Evolutionary conservation across 2,888 invertebrate genomes (phyloP).

Genomic region (Thecocarcelia acutangulata): DNA sequence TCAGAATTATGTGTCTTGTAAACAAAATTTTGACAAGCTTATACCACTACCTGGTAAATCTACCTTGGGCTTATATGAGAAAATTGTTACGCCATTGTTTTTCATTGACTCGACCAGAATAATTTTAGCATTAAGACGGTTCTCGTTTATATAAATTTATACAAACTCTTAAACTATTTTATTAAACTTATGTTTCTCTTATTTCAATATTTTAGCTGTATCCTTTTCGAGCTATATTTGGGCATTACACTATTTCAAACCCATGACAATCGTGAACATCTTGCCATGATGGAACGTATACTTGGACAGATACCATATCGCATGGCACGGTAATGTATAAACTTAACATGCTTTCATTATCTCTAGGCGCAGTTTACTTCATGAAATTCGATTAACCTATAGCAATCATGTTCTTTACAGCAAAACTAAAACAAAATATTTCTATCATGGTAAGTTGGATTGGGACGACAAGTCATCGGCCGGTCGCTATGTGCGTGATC

Average conservation of each 20-base stretch:
- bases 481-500: conserved; percentile 98
- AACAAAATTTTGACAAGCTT: no score
- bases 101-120: no score
- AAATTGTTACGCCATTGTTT: no score
- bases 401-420: conserved; percentile 83
- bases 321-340: conserved; percentile 85
- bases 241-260: conserved; percentile 99
- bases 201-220: conserved; percentile 84
- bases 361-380: conserved; percentile 76
- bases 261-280: conserved; percentile 99
- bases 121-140: no score
- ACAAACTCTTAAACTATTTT: no score
- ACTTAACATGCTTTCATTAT: conserved; percentile 78
- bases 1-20: no score
- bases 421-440: conserved; percentile 98
- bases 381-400: conserved; percentile 79
- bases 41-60: no score
- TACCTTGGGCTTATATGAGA: no score
- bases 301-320: conserved; percentile 96
- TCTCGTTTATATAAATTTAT: no score
- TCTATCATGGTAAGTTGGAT: conserved; percentile 97
- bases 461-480: conserved; percentile 99
- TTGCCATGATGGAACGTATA: conserved; percentile 99
- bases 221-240: conserved; percentile 98
- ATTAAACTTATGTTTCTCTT: no score